phyloP scores from a whole-genome alignment of 2,797 vertebrate species.

The Thalassophryne amazonica region DNA sequence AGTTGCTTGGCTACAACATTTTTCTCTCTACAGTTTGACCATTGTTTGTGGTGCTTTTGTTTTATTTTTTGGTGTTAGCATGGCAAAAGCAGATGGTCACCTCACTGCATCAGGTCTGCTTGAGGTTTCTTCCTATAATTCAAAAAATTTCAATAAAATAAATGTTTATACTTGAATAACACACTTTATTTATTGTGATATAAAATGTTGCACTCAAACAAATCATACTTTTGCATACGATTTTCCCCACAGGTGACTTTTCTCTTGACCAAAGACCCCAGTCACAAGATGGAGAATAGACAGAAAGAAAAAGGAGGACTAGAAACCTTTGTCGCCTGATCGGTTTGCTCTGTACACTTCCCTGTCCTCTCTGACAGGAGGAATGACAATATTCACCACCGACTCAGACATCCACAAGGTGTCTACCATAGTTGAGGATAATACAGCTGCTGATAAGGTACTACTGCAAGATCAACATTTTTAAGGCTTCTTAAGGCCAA shows the following conservation, averaged over 20 bases:
- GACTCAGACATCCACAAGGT: slow-evolving; percentile 81
- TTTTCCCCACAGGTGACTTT: slow-evolving; percentile 86
- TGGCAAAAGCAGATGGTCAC: too few relatives aligned
- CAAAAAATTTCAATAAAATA: too few relatives aligned
- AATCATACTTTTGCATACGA: neutral
- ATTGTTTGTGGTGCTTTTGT: too few relatives aligned
- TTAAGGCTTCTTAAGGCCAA: neutral
- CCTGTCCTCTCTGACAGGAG: slow-evolving; percentile 82
- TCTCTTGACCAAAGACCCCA: slow-evolving; percentile 84
- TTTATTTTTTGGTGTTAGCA: too few relatives aligned
- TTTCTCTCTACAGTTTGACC: too few relatives aligned
- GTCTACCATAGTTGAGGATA: slow-evolving; percentile 81
- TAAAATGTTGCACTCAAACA: neutral
- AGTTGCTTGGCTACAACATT: too few relatives aligned
- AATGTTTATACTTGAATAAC: too few relatives aligned
- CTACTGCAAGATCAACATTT: neutral
- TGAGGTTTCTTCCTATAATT: too few relatives aligned
- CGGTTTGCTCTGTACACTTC: slow-evolving; percentile 83
- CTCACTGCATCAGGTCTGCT: too few relatives aligned
- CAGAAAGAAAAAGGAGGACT: slow-evolving; percentile 46
- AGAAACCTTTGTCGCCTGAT: slow-evolving; percentile 71
- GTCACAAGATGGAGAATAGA: slow-evolving; percentile 14
- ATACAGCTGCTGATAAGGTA: slow-evolving; percentile 73
- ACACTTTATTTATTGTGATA: neutral
- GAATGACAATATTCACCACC: slow-evolving; percentile 85